Conservation (phyloP, 2,797 vertebrate genomes). For the Parauchenoglanis ngamensis region DNA sequence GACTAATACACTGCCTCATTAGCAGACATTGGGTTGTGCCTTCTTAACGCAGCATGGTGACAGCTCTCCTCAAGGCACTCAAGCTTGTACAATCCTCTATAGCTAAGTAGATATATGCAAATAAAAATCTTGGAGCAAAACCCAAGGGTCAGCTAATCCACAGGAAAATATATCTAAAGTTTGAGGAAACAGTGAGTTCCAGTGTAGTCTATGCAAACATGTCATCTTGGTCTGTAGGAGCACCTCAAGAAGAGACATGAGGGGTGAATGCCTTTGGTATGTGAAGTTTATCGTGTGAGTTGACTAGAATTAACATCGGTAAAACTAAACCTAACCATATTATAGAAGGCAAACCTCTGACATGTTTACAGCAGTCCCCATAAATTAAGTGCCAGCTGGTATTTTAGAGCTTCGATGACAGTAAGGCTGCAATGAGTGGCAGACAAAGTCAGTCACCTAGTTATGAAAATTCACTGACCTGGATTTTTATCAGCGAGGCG, state of each 20-base stretch:
- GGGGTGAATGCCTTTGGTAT: not conserved
- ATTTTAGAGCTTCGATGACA: not conserved
- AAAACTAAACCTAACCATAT: not conserved
- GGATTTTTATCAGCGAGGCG: not conserved
- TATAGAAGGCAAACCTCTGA: not conserved
- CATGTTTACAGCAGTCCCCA: not conserved
- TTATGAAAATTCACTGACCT: not conserved
- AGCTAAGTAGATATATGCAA: not conserved
- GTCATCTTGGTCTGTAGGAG: not conserved
- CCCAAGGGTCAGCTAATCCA: not conserved
- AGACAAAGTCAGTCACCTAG: not conserved
- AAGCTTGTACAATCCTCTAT: not conserved
- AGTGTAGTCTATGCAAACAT: not conserved
- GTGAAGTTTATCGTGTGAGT: not conserved
- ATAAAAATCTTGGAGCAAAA: not conserved
- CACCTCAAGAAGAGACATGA: not conserved
- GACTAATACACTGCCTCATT: not conserved
- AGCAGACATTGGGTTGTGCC: not conserved
- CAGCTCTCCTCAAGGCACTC: not conserved
- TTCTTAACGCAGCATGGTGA: not conserved
- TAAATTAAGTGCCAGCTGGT: not conserved
- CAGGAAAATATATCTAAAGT: not conserved
- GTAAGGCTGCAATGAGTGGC: not conserved
- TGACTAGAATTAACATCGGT: not conserved
- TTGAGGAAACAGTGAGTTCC: not conserved